Evolutionary conservation across 2,888 invertebrate species (phyloP), one percentile per base, ranked within the genome.

Genomic region (Drosophila mimetica): DNA sequence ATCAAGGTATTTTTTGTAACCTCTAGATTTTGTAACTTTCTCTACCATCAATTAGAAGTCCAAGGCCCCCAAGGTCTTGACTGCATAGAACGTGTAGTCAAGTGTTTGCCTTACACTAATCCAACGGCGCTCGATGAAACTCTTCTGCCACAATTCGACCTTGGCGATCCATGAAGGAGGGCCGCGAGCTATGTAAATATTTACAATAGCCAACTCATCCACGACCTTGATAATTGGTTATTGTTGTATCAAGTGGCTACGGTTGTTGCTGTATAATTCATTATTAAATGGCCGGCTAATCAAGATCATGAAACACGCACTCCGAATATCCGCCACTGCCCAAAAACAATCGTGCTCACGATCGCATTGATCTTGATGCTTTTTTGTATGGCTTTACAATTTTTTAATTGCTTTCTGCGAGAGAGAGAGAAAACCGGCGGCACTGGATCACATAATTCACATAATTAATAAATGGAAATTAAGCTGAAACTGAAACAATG

Each of bases 111-210:
- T 61, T 60, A 41, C 61, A 60, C 47, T 46, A 48, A 14, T 4
- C 20, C 22, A 37, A 61, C 46, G 16, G 7, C 39, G 30, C 9
- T 18, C 32, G 32, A 47, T 28, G 41, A 47, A 39, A 41, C 53
- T 61, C 64, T 51, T 63, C 53, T 82, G 84, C 80, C 77, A 70
- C 84, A 77, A n/a, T 34, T 4, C 57, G 77, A 74, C 82, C 82
- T 84, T 80, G 71, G 57, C 7, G 14, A 18, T 13, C 20, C 16
- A 16, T 14, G 14, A 28, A 44, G 32, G 41, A 39, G 57, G 55
- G 41, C 25, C 41, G 16, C 64, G 66, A 79, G 28, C 71, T 71
- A 82, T 81, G 86, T 85, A 85, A 81, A 81, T 81, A 71, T 85
- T 81, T 85, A 84, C 78, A 76, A 52, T 41, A 57, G 71, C 71